These are phyloP conservation scores for Sebastes minor DNA, from an alignment of 2,797 vertebrate species.

Conservation along the genomic window DNA sequence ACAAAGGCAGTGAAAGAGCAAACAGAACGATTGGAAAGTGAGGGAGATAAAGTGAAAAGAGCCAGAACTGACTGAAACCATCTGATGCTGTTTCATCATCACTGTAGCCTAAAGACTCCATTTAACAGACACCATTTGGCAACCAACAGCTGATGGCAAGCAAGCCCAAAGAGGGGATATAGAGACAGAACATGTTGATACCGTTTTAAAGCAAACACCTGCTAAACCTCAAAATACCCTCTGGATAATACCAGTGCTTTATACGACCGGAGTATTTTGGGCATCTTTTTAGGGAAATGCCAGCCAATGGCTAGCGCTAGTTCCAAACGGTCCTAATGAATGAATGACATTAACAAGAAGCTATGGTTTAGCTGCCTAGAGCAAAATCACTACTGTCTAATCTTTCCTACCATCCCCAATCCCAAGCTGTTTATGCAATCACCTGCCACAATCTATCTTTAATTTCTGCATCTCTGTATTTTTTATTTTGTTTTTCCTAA, in stretches of 20 bases:
- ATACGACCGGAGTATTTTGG: background rate
- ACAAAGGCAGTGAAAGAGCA: background rate
- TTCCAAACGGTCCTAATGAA: background rate
- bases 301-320: background rate
- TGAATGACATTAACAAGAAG: background rate
- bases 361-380: no score
- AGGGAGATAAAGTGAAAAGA: background rate
- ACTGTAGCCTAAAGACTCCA: constrained; percentile 16
- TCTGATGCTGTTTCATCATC: background rate
- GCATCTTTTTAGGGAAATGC: background rate
- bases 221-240: background rate
- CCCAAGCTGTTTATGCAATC: no score
- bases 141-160: background rate
- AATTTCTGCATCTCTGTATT: background rate
- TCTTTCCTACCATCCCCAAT: no score
- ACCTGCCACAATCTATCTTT: background rate
- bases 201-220: background rate
- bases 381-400: no score
- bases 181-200: background rate
- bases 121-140: constrained; percentile 27
- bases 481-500: background rate
- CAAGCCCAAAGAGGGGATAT: background rate
- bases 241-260: background rate
- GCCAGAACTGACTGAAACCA: background rate
- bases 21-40: background rate